Evolutionary conservation across 2,888 invertebrate genomes (phyloP), one percentile per base, ranked within the genome.

Genomic region (Silvanus unidentatus): DNA sequence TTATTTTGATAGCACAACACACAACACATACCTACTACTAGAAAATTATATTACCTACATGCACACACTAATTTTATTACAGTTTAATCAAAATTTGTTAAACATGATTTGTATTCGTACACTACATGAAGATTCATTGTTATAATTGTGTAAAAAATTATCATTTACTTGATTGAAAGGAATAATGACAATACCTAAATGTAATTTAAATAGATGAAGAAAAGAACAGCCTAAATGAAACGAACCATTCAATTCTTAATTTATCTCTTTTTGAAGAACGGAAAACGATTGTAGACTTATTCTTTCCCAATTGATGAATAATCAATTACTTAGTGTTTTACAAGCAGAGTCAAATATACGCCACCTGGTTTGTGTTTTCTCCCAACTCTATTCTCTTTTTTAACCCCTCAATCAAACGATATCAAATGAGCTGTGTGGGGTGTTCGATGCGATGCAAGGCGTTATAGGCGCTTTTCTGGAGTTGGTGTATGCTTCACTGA

Each of bases 321-420:
- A 71, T 71, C 71, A 71, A 71, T 70, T 70, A 68, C 69, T 63
- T 64, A 49, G 49, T 57, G 70, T 70, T 71, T 69, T 70, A 71
- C 70, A 70, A 69, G 65, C 62, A 12, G 60, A 65, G 65, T 61
- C 64, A 63, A 68, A 65, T 63, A 59, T 60, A 63, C 65, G 64
- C 65, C 68, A 70, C 69, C 69, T 70, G 69, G 66, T 63, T 66
- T 65, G 63, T 66, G 67, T 69, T 68, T 48, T 61, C 60, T 62
- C 64, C 58, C 61, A 61, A 63, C 64, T 64, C 59, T 58, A 62
- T 66, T 60, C 62, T 59, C 59, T 50, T 61, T 63, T 59, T 64
- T 65, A 60, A 44, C 52, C 60, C 62, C 64, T 59, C 63, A 63
- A 64, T 65, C 60, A 62, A 63, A 61, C 57, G 43, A 42, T 45